Evolutionary conservation across 2,797 vertebrate species (phyloP).

Genomic region (Rallus crepitans): DNA sequence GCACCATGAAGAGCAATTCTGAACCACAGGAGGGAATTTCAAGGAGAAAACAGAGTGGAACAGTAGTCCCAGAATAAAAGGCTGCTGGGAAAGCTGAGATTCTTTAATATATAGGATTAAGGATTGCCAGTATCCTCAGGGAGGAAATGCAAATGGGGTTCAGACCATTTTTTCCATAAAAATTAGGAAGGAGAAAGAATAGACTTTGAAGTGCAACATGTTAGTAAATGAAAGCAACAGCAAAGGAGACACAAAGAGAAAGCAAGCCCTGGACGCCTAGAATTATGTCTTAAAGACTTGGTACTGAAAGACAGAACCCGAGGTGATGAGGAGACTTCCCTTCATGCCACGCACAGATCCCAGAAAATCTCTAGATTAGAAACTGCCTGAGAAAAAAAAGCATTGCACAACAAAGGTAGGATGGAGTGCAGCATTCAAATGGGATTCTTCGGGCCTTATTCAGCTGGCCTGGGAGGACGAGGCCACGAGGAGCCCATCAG

Average conservation of each 20-base stretch:
- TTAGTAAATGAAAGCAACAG: constrained; percentile 68
- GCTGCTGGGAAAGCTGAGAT: constrained; percentile 61
- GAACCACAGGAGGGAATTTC: constrained; percentile 40
- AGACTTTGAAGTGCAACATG: constrained; percentile 71
- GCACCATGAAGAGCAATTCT: constrained; percentile 53
- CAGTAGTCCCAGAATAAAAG: constrained; percentile 35
- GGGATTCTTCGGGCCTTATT: background rate
- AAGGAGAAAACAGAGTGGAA: constrained; percentile 56
- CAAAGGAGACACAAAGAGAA: constrained; percentile 69
- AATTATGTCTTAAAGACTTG: constrained; percentile 60
- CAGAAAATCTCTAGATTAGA: constrained; percentile 72
- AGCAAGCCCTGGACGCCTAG: constrained; percentile 63
- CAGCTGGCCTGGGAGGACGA: background rate
- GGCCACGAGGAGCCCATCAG: accelerated
- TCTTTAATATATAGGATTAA: constrained; percentile 72
- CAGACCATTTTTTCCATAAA: constrained; percentile 72
- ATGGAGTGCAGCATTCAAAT: background rate
- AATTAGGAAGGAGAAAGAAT: constrained; percentile 70
- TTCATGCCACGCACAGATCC: constrained; percentile 47
- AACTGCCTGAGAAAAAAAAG: constrained; percentile 49
- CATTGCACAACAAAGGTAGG: constrained; percentile 41
- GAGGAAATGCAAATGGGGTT: constrained; percentile 67
- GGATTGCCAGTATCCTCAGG: constrained; percentile 69
- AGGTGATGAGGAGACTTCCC: constrained; percentile 63
- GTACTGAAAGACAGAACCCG: constrained; percentile 67